These are phyloP conservation scores for Stomatorhinus ivindoensis DNA, from an alignment of 2,113 vertebrate species.

Conservation along the genomic window DNA sequence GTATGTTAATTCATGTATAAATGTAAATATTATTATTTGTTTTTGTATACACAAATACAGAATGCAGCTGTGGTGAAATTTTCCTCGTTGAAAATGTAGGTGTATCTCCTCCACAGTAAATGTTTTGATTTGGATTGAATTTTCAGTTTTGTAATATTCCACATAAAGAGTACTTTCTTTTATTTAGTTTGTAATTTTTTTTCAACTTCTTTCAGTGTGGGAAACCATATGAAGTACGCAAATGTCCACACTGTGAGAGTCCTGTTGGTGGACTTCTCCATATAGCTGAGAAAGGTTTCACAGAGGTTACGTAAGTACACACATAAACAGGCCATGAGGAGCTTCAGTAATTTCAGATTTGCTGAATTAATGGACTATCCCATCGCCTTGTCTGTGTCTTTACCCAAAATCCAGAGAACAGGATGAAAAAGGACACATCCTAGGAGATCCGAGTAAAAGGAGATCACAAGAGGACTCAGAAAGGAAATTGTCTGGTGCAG, in stretches of 20 bases:
- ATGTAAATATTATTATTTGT: background rate
- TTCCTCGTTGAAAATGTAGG: constrained; percentile 27
- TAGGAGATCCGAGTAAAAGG: constrained; percentile 19
- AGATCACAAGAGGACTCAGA: constrained; percentile 7
- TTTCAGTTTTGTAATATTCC: background rate
- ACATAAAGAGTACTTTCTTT: background rate
- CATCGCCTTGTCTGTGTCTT: background rate
- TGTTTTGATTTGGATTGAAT: background rate
- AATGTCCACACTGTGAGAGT: constrained; percentile 7
- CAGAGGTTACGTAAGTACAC: constrained; percentile 7
- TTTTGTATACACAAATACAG: constrained; percentile 12
- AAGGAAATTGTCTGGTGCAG: constrained; percentile 25
- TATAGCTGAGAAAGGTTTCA: constrained; percentile 23
- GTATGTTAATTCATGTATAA: background rate
- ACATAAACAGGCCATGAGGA: background rate
- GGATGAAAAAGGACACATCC: constrained; percentile 23
- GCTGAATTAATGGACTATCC: background rate
- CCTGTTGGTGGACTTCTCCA: constrained; percentile 12
- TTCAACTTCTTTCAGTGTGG: constrained; percentile 24
- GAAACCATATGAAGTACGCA: background rate
- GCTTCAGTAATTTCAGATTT: background rate
- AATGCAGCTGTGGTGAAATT: constrained; percentile 23
- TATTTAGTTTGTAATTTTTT: background rate
- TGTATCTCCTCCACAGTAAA: background rate
- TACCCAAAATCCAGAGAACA: background rate